Base-by-base conservation (phyloP, 2,888 invertebrate genomes). In the Monoplex corrugatus region DNA sequence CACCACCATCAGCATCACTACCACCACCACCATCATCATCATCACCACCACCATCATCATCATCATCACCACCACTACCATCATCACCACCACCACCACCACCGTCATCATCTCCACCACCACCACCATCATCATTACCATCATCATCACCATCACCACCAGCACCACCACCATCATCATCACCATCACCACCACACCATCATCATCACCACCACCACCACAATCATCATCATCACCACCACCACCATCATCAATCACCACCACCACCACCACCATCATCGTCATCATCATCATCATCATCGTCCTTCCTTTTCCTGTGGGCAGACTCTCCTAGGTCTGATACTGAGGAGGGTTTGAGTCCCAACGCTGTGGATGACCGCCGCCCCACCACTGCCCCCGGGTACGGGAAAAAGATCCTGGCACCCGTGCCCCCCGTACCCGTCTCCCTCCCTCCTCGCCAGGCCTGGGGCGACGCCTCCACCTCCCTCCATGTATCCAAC, bases 31-130 rank as follows among this genome's bases (percentile, higher is more conserved):
- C 82, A 82, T 82, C 82, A 82, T 82, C 38, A 16, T 35, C n/a
- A 40, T 32, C 82, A 6, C 40, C 35, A 13, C 32, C 78, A 32
- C 32, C 78, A 32, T 82, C 8, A 82, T 5, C 38, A 82, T 82
- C 82, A 82, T 82, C 82, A 82, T 82, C 38, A 82, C 82, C 6
- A 78, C 6, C 82, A 82, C 38, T n/a, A n/a, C n/a, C n/a, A n/a
- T 63, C 23, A 63, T 63, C 63, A 63, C 63, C 63, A 63, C 23
- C 19, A 63, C 63, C 63, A 63, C 63, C 63, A 63, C 63, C 63
- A 63, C 63, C 63, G 23, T 63, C 63, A 63, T 63, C 23, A 63
- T 63, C 63, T 19, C 19, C 63, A 63, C 63, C 23, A 16, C 16
- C 19, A 63, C n/a, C n/a, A n/a, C n/a, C n/a, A n/a, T n/a, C n/a